phyloP scores from a whole-genome alignment of 2,888 invertebrate species.

The Latrodectus hesperus region DNA sequence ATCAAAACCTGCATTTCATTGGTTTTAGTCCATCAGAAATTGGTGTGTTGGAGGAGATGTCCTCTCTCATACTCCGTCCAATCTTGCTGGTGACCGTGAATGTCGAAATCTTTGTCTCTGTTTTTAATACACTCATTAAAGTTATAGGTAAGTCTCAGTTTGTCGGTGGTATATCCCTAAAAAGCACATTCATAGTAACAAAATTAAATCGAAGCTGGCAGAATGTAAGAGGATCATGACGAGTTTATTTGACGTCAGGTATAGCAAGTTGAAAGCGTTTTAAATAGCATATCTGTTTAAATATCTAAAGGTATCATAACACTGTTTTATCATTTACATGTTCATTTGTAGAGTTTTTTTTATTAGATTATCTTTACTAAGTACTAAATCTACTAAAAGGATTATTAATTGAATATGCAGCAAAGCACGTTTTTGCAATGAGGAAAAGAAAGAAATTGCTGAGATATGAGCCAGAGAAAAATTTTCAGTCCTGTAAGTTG shows the following conservation, averaged over 20 bases:
- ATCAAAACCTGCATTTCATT: slow-evolving; percentile 17
- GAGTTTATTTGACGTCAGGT: background rate
- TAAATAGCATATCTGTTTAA: background rate
- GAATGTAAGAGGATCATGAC: slow-evolving; percentile 9
- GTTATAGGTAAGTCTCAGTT: slow-evolving; percentile 3
- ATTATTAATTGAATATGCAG: background rate
- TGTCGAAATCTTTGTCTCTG: background rate
- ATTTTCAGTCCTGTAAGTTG: background rate
- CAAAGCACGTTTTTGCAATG: background rate
- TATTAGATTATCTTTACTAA: background rate
- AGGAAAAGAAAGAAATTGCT: background rate
- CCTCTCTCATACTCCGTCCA: slow-evolving; percentile 31
- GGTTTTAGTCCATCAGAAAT: slow-evolving; percentile 7
- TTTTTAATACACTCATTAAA: slow-evolving; percentile 1
- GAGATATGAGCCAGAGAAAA: background rate
- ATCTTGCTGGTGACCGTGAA: background rate
- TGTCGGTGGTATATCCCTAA: background rate
- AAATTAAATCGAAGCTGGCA: background rate
- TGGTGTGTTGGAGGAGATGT: slow-evolving; percentile 14
- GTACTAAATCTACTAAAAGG: background rate
- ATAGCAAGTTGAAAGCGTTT: background rate
- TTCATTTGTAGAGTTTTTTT: background rate
- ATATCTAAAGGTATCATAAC: background rate
- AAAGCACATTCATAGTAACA: background rate
- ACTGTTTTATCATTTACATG: background rate